These are phyloP conservation scores for Chionomys nivalis DNA, from an alignment of 2,113 vertebrate species.

Conservation along the genomic window DNA sequence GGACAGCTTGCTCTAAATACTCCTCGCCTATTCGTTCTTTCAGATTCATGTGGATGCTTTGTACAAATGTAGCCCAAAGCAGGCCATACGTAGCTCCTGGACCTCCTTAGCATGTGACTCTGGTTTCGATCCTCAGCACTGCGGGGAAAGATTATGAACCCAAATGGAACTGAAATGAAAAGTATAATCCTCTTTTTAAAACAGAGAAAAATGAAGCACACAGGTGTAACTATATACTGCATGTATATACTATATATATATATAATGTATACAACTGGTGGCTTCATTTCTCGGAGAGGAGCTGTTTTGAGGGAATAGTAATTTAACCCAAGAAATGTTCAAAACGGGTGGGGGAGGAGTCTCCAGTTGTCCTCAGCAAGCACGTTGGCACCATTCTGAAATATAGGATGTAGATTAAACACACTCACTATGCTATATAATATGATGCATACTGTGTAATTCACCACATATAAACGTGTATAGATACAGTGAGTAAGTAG, in stretches of 20 bases:
- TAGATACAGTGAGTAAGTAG: neutral
- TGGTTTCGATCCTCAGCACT: neutral
- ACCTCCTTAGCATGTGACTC: neutral
- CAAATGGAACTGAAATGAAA: neutral
- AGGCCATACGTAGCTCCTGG: neutral
- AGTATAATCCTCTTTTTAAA: neutral
- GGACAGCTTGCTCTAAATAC: neutral
- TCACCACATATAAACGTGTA: neutral
- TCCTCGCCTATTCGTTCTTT: neutral
- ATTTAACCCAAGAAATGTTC: neutral
- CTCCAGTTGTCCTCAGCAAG: neutral
- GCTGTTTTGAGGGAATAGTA: neutral
- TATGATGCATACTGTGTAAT: neutral
- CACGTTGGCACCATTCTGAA: neutral
- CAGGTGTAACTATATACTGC: neutral
- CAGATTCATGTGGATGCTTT: neutral
- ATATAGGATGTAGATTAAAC: neutral
- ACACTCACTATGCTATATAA: too few species aligned
- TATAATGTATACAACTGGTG: neutral
- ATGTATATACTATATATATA: too few species aligned
- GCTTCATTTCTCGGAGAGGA: neutral
- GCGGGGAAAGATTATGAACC: neutral
- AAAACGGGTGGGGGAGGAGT: too few species aligned
- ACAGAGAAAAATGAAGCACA: neutral
- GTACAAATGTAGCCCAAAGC: neutral